phyloP scores from a whole-genome alignment of 2,113 vertebrate genomes.

The Anhinga anhinga region DNA sequence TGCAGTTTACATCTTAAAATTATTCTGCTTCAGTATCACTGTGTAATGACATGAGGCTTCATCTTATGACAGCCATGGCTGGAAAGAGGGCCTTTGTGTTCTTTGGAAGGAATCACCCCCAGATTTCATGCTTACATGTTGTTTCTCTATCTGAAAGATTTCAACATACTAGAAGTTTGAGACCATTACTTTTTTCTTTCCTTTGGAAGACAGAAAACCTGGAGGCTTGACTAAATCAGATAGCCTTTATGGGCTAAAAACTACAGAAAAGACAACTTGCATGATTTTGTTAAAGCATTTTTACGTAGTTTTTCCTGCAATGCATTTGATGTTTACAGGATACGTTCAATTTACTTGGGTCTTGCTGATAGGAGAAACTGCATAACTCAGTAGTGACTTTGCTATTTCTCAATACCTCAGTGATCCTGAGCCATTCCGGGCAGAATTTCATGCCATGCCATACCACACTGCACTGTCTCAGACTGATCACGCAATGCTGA shows the following conservation, averaged over 20 bases:
- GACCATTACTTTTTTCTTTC: background rate
- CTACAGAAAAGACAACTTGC: background rate
- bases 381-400: conserved; percentile 23
- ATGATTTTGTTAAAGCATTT: background rate
- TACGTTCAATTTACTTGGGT: background rate
- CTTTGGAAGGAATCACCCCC: background rate
- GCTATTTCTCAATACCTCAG: conserved; percentile 1
- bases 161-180: background rate
- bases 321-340: background rate
- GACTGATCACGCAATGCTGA: background rate
- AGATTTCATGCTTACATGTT: background rate
- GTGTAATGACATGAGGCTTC: background rate
- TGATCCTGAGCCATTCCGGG: conserved; percentile 15
- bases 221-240: background rate
- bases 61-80: background rate
- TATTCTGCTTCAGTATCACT: background rate
- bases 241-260: background rate
- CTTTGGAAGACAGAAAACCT: background rate
- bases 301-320: background rate
- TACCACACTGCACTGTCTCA: background rate
- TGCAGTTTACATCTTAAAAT: background rate
- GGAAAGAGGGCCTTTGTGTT: background rate
- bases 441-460: conserved; percentile 6
- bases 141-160: background rate
- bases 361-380: conserved; percentile 8